Evolutionary conservation across 2,797 vertebrate species (phyloP).

Genomic region (Apogon hyalosoma): DNA sequence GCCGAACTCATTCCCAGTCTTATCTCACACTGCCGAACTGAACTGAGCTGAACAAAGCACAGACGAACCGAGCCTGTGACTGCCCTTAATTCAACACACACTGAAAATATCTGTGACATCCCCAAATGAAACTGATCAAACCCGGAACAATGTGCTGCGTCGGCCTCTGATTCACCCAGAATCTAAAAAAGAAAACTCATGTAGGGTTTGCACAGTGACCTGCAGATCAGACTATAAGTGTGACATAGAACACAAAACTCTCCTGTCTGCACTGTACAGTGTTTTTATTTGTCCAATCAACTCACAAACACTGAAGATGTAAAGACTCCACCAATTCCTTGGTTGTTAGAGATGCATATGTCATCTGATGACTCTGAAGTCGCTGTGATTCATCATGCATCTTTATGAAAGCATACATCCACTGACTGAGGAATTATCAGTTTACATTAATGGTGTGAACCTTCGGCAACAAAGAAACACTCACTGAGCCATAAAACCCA

Average conservation of each 20-base stretch:
- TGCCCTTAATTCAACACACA: conserved; percentile 16
- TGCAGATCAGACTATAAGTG: conserved; percentile 7
- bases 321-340: conserved; percentile 30
- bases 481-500: conserved; percentile 3
- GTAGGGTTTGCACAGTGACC: conserved; percentile 13
- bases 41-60: conserved; percentile 19
- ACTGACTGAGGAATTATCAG: conserved; percentile 17
- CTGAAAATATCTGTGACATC: conserved; percentile 19
- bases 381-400: background rate
- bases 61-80: conserved; percentile 10
- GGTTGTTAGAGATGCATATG: conserved; percentile 29
- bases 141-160: conserved; percentile 19
- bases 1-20: conserved; percentile 30
- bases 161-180: conserved; percentile 29
- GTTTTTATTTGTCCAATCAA: conserved; percentile 46
- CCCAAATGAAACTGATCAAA: conserved; percentile 19
- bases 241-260: conserved; percentile 35
- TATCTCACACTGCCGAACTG: conserved; percentile 42
- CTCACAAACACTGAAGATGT: conserved; percentile 21
- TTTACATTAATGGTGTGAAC: conserved; percentile 19
- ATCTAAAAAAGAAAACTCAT: conserved; percentile 4
- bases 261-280: conserved; percentile 34
- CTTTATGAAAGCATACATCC: conserved; percentile 14
- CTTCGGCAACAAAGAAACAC: conserved; percentile 8
- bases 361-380: conserved; percentile 16